Conservation (phyloP, 1,140 invertebrate species). For the Megalopta genalis region DNA sequence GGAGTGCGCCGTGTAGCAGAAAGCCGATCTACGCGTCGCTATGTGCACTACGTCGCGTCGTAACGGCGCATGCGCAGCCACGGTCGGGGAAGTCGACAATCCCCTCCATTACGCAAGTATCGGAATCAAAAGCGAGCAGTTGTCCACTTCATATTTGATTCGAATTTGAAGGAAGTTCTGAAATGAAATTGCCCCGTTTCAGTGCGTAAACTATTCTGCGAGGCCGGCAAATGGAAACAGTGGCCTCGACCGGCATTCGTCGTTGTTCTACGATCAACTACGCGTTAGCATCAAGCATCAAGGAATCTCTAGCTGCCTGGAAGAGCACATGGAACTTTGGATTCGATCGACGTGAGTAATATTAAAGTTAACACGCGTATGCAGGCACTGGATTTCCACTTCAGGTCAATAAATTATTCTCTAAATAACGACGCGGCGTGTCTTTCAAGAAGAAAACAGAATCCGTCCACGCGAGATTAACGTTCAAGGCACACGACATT, state of each 20-base stretch:
- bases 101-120: too few relatives aligned
- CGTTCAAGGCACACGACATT: constrained; percentile 47
- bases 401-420: constrained; percentile 42
- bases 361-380: constrained; percentile 46
- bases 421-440: constrained; percentile 33
- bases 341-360: constrained; percentile 34
- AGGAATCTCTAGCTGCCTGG: constrained; percentile 62
- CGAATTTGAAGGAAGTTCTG: too few relatives aligned
- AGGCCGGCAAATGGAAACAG: not conserved
- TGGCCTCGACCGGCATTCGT: not conserved
- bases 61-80: too few relatives aligned
- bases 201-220: not conserved
- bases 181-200: too few relatives aligned
- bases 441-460: constrained; percentile 45
- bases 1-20: too few relatives aligned
- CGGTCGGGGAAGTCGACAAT: too few relatives aligned
- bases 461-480: constrained; percentile 3
- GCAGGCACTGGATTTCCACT: constrained; percentile 50
- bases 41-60: too few relatives aligned
- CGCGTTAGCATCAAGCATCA: constrained; percentile 19
- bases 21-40: too few relatives aligned
- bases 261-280: not conserved
- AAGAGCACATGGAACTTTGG: constrained; percentile 54
- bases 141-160: too few relatives aligned
- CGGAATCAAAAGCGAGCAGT: too few relatives aligned